Evolutionary conservation across 2,113 vertebrate genomes (phyloP).

Genomic region (Onychorhynchus coronatus): DNA sequence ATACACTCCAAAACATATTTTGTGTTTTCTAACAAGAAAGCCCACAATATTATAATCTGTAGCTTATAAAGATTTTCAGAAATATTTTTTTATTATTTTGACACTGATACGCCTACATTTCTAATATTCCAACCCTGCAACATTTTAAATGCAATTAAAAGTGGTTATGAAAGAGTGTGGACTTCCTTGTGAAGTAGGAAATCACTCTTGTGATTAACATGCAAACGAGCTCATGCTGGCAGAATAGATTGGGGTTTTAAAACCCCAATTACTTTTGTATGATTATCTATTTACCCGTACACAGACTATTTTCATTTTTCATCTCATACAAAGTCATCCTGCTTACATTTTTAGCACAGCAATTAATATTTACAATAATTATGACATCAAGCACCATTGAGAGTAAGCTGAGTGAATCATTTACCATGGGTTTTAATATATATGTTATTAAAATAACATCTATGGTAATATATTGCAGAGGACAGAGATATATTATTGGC

Average conservation of each 20-base stretch:
- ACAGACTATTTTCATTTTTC: constrained; percentile 98
- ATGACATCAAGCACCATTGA: constrained; percentile 79
- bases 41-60: constrained; percentile 72
- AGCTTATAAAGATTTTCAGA: constrained; percentile 76
- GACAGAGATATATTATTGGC: constrained; percentile 8
- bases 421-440: constrained; percentile 61
- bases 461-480: constrained; percentile 45
- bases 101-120: constrained; percentile 98
- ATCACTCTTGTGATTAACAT: constrained; percentile 99
- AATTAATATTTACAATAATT: constrained; percentile 85
- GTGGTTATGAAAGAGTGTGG: constrained; percentile 95
- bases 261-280: constrained; percentile 99
- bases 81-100: constrained; percentile 91
- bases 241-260: constrained; percentile 99
- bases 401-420: constrained; percentile 69
- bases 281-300: constrained; percentile 99
- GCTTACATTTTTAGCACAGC: constrained; percentile 83
- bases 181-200: constrained; percentile 96
- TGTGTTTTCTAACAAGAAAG: constrained; percentile 71
- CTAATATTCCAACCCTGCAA: constrained; percentile 98
- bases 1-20: constrained; percentile 55
- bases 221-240: constrained; percentile 99
- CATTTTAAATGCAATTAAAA: constrained; percentile 99
- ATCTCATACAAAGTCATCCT: constrained; percentile 86
- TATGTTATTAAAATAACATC: constrained; percentile 64